Conservation (phyloP, 2,888 invertebrate genomes). For the Leucozona laternaria region DNA sequence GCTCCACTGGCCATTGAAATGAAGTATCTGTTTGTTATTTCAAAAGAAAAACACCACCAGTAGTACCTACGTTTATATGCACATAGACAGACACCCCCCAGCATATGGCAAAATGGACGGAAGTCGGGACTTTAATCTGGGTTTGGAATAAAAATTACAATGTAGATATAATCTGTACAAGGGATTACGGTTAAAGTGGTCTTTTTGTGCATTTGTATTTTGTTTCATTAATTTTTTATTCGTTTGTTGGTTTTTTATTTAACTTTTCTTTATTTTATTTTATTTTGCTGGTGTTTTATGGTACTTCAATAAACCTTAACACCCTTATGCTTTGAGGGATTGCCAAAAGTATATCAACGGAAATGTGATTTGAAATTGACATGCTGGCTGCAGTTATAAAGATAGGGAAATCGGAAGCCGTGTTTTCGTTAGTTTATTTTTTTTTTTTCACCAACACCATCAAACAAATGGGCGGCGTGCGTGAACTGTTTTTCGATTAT, state of each 20-base stretch:
- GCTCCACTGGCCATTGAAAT: constrained; percentile 33
- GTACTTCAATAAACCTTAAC: constrained; percentile 32
- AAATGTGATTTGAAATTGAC: constrained; percentile 27
- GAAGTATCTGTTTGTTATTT: constrained; percentile 51
- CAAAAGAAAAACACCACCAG: constrained; percentile 34
- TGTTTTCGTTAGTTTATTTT: background rate
- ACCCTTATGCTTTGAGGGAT: constrained; percentile 35
- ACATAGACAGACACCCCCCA: background rate
- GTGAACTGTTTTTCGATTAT: background rate
- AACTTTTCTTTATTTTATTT: constrained; percentile 7
- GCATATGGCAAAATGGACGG: background rate
- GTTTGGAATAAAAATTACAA: constrained; percentile 58
- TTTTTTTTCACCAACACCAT: background rate
- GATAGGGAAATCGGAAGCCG: background rate
- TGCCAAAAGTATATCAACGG: constrained; percentile 4
- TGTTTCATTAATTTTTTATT: constrained; percentile 2
- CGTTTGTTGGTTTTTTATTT: background rate
- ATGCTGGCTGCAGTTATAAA: background rate
- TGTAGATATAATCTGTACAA: constrained; percentile 47
- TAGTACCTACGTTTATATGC: no score
- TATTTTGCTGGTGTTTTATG: background rate
- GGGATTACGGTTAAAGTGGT: constrained; percentile 47
- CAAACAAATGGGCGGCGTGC: background rate
- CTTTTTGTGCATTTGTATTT: constrained; percentile 1
- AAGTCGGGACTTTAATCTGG: constrained; percentile 39